Base-by-base conservation (phyloP, 2,113 vertebrate genomes). In the Motacilla tschutschensis region DNA sequence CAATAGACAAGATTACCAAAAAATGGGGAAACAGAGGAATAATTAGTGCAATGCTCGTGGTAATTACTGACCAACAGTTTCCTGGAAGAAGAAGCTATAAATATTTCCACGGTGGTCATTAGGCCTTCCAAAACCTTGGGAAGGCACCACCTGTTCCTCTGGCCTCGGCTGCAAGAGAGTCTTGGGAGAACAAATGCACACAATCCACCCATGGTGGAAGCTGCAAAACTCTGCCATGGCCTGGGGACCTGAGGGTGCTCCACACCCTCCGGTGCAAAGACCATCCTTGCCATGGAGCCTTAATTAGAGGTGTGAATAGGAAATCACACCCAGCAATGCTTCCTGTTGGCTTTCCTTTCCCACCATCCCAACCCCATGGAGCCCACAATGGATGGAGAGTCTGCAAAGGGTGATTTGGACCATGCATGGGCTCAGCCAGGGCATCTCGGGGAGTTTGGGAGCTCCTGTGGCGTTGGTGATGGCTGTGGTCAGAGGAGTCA, bases 221-320 rank as follows among this genome's bases (percentile, higher is more conserved):
- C 20, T 78, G 22, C 40, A 14, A 0, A 1, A 36, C 11, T 21
- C 22, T 3, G 3, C 59, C 29, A 7, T 5, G 2, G 24, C 29
- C 24, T 25, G n/a, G 28, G 63, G 17, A 13, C 18, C 22, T 20
- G 55, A 26, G 62, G 12, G 8, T 76, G 21, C 16, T 43, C 28
- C 38, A 18, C 33, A 22, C 3, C 16, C 55, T 41, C 4, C 1
- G 7, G 47, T 3, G 29, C 60, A 51, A 35, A 40, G 8, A 5
- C 12, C 43, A 35, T 2, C 25, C 44, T 2, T 12, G 29, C 25
- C 35, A 43, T 3, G 53, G 54, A 36, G 31, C 18, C 64, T 57
- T 84, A 88, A 93, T 92, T 88, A 86, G 75, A 86, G 53, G 60
- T 88, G 83, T 59, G 88, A 92, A 86, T 4, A 70, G 43, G 55